Percentiles rank a stretch among this genome's conserved stretches.
phyloP scores from a whole-genome alignment of 2,113 vertebrate genomes.

The Paradoxurus hermaphroditus region DNA sequence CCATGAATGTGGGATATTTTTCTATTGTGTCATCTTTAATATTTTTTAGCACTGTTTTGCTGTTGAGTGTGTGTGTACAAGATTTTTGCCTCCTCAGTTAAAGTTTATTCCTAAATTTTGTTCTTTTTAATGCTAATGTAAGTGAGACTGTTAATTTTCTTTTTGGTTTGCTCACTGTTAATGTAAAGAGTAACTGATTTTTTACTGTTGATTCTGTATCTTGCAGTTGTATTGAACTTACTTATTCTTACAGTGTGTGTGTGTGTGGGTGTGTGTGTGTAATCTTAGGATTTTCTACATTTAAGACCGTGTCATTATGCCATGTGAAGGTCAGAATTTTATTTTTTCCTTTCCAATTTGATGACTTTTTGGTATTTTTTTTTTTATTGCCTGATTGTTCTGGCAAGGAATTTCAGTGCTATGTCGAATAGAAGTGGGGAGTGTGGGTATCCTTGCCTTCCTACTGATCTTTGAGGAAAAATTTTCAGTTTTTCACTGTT shows the following conservation, averaged over 20 bases:
- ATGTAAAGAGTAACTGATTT: neutral
- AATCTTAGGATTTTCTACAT: neutral
- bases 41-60: neutral
- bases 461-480: neutral
- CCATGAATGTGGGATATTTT: neutral
- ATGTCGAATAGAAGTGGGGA: neutral
- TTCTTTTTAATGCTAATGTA: neutral
- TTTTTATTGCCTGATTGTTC: neutral
- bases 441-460: neutral
- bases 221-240: neutral
- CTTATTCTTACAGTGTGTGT: neutral
- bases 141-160: neutral
- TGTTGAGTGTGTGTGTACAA: neutral
- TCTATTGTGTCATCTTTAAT: neutral
- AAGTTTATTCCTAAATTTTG: neutral
- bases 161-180: neutral
- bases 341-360: neutral
- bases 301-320: neutral
- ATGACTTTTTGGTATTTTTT: neutral
- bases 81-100: neutral
- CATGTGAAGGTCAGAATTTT: neutral
- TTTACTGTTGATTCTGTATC: neutral
- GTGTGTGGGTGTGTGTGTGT: neutral
- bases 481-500: neutral
- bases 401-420: neutral